Base-by-base conservation (phyloP, 2,113 vertebrate species). In the Seriola quinqueradiata region DNA sequence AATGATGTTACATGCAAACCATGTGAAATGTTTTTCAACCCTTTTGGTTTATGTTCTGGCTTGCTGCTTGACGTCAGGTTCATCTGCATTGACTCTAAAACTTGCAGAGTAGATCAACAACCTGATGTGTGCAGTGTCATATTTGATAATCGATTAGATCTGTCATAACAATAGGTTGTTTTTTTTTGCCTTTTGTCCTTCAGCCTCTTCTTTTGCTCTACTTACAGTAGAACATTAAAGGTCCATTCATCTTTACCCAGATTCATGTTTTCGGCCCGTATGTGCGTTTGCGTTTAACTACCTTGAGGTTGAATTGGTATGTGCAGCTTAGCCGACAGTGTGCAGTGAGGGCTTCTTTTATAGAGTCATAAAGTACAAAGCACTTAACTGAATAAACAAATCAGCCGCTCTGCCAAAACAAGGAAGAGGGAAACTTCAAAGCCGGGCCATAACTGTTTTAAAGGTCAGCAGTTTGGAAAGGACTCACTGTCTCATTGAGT, bases 341-440 rank as follows among this genome's bases (percentile, higher is more conserved):
- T 82, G 73, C 40, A 70, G 36, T 32, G 52, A 63, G 48, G 65
- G 70, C 77, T 73, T 76, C 66, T 82, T 92, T 90, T 87, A 91
- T 84, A 23, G 88, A 76, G 70, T 82, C 84, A 70, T 92, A 89
- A 93, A 91, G 89, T 88, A 71, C 84, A 87, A 82, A 92, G 90
- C 83, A 77, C 83, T 87, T 87, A 82, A 83, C 72, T 75, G 73
- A 79, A 82, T 90, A 92, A 94, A 90, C 87, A 90, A 92, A 92
- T 87, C 69, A 83, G 71, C 68, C 74, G 7, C 67, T 75, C 65
- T 36, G 75, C 60, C 79, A 63, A 84, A 89, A 88, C 79, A 79
- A 69, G 85, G 86, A 84, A 82, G 81, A 74, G 67, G 25, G 71
- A 13, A 92, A 92, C 87, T 81, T 92, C 87, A 93, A 92, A 91